Evolutionary conservation across 2,113 vertebrate genomes (phyloP), one percentile per base, ranked within the genome.

Genomic region (Alces alces): DNA sequence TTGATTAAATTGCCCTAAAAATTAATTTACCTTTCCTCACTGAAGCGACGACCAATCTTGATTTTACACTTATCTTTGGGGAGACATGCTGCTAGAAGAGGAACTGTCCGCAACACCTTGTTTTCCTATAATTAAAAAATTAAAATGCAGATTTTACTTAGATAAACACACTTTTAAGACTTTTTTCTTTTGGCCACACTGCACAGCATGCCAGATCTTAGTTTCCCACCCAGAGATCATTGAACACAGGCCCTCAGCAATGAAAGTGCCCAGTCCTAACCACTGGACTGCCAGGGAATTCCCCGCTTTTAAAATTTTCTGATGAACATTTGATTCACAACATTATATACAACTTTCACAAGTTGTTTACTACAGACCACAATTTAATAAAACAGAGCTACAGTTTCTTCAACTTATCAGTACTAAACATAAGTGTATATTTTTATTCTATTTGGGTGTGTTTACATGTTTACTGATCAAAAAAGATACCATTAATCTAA

Each of bases 11-110:
- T 30, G 2, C 17, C 93, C 6, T 78, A 39, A 12, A 19, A 97
- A 39, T 93, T 36, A n/a, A 6, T 98, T 99, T 98, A 99, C 99
- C 99, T 99, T 86, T 99, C 99, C 97, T 99, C 99, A 93, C 97
- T 99, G 97, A 99, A 99, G 96, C 99, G 99, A 86, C 99, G 99
- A 83, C 99, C 99, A 90, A 99, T 98, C 90, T 99, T 99, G 54
- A 99, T 99, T 91, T 99, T 99, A 98, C 99, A 99, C 98, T 99
- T 99, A 60, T 99, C 99, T 90, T 98, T 98, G n/a, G 99, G 99
- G 7, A 99, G 99, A 98, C 99, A 99, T 25, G 99, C 99, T 47
- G 99, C 99, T 45, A 99, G 98, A 43, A 99, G 99, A 94, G 99
- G 99, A 7, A 99, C 99, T 0, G 99, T 99, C 70, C 99, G 99